phyloP scores from a whole-genome alignment of 1,140 invertebrate genomes.

The Bathynomus jamesi region DNA sequence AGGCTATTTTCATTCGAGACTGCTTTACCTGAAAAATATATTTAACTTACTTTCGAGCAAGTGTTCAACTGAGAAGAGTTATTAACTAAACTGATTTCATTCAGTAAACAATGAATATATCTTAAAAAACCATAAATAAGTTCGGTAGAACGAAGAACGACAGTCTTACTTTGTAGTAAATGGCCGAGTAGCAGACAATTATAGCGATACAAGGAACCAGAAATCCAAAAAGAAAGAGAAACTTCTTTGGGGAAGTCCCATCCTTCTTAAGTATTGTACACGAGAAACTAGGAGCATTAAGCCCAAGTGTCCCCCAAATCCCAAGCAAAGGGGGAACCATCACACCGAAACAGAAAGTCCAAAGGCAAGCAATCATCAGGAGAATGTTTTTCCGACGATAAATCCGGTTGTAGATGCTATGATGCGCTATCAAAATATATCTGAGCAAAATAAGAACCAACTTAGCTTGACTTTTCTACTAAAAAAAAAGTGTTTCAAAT shows the following conservation, averaged over 20 bases:
- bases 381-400: slow-evolving; percentile 61
- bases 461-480: no score
- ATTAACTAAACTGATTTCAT: no score
- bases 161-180: slow-evolving; percentile 62
- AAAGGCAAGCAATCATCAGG: slow-evolving; percentile 65
- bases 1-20: slow-evolving; percentile 60
- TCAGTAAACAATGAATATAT: no score
- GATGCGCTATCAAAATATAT: slow-evolving; percentile 70
- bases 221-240: slow-evolving; percentile 69
- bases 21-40: slow-evolving; percentile 42
- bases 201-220: slow-evolving; percentile 71
- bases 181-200: slow-evolving; percentile 72
- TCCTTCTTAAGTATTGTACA: slow-evolving; percentile 69
- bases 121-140: background rate
- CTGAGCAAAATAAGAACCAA: slow-evolving; percentile 46
- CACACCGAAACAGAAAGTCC: slow-evolving; percentile 57
- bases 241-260: slow-evolving; percentile 69
- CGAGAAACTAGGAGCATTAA: slow-evolving; percentile 67
- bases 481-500: no score
- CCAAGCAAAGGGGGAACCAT: slow-evolving; percentile 66
- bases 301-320: slow-evolving; percentile 71
- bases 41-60: no score
- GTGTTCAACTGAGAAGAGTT: no score
- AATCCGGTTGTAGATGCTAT: slow-evolving; percentile 62
- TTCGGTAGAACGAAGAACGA: background rate